Conservation (phyloP, 2,797 vertebrate genomes). For the Fundulus diaphanus region DNA sequence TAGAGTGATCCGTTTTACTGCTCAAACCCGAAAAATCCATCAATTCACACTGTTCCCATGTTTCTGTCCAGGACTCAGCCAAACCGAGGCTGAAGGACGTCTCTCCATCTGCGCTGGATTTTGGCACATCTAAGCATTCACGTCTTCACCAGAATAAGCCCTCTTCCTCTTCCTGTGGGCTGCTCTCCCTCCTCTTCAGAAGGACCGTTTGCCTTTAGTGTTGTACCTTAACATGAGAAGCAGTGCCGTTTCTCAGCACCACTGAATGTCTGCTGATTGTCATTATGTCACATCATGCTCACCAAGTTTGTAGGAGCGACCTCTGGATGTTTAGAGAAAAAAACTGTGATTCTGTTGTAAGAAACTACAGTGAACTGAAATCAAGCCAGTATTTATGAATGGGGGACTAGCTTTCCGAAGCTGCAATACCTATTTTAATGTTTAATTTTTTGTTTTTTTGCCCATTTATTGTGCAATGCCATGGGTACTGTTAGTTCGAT, state of each 20-base stretch:
- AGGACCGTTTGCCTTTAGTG: conserved; percentile 71
- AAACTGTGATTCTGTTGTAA: conserved; percentile 82
- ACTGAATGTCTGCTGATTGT: conserved; percentile 77
- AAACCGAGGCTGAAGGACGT: conserved; percentile 13
- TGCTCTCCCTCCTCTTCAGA: conserved; percentile 32
- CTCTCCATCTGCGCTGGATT: conserved; percentile 22
- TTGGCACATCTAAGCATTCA: background rate
- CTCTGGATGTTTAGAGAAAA: conserved; percentile 65
- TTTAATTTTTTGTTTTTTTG: conserved; percentile 75
- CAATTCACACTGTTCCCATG: background rate
- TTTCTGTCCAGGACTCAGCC: conserved; percentile 31
- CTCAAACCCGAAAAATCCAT: background rate
- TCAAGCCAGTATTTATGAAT: conserved; percentile 81
- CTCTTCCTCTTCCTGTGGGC: conserved; percentile 22
- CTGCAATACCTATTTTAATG: conserved; percentile 83
- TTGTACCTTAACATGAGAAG: conserved; percentile 71
- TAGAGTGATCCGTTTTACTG: background rate
- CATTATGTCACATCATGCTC: conserved; percentile 64
- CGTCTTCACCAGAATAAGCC: background rate
- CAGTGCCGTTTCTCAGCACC: conserved; percentile 54
- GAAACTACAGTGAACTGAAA: conserved; percentile 77
- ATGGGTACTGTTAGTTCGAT: conserved; percentile 73
- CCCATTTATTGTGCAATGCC: conserved; percentile 83
- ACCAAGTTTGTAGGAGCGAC: conserved; percentile 53
- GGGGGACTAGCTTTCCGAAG: conserved; percentile 77